Percentiles rank a stretch among this genome's conserved stretches.
Conservation (phyloP, 2,888 invertebrate genomes). For the Rhyacophila evoluta region DNA sequence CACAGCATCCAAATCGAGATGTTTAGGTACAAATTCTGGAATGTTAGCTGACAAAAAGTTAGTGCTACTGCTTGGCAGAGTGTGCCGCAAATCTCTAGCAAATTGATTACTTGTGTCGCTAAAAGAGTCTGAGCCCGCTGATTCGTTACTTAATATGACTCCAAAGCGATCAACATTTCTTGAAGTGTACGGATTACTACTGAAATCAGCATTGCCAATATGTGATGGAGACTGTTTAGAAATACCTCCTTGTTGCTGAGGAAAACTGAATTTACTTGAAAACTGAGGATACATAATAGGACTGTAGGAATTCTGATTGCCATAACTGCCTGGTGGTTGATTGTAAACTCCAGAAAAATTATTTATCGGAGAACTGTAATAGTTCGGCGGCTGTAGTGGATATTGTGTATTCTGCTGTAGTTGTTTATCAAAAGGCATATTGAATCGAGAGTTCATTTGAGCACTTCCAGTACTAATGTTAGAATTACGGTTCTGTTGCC, state of each 20-base stretch:
- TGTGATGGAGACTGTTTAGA: neutral
- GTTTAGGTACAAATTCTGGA: conserved; percentile 39
- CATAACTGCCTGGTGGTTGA: neutral
- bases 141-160: neutral
- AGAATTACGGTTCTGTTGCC: neutral
- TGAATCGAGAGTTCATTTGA: neutral
- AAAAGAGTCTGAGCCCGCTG: neutral
- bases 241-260: neutral
- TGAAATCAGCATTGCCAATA: conserved; percentile 33
- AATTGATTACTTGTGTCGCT: neutral
- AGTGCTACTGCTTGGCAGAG: neutral
- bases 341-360: neutral
- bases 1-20: neutral
- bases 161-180: conserved; percentile 1
- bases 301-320: conserved; percentile 28
- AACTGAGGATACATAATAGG: conserved; percentile 45
- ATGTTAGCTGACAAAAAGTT: neutral
- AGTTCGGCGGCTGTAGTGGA: neutral
- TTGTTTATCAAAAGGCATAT: neutral
- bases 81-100: neutral
- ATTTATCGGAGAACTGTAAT: neutral
- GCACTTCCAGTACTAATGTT: neutral
- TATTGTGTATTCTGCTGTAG: neutral
- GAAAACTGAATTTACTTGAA: conserved; percentile 30
- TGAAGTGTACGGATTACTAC: conserved; percentile 27